Base-by-base conservation (phyloP, 2,113 vertebrate genomes). In the Tychaedon coryphoeus region DNA sequence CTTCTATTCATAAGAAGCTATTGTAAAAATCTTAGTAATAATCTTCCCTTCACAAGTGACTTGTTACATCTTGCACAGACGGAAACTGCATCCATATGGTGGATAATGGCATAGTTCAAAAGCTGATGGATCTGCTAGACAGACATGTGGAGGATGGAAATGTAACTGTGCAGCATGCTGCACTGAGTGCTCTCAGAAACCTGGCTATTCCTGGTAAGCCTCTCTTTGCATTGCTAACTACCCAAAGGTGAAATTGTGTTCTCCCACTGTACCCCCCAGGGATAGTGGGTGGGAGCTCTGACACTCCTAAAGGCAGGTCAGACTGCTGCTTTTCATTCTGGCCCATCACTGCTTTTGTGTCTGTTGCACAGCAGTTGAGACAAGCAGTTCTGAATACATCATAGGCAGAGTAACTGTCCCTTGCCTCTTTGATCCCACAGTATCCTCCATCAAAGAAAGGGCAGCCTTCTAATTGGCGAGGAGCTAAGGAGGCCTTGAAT, bases 81-180 rank as follows among this genome's bases (percentile, higher is more conserved):
- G 99, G 99, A 78, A 99, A 99, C 83, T 99, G 99, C 95, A 99
- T 99, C 96, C 99, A 99, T 97, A 99, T 99, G 99, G 99, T 99
- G 95, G 99, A 99, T 97, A 99, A 98, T 3, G 99, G 99, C 19
- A 99, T 99, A 57, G 99, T 99, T 92, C 99, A 99, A 96, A 99
- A 98, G 94, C 98, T 99, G 62, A 98, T 98, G 97, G 99, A 99
- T 81, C 98, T 99, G 93, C 91, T 99, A 96, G 99, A 99, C 91
- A 98, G 99, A 80, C 99, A 99, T 6, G 99, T 99, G 4, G 99
- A 99, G 75, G 99, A 99, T 53, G 99, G 99, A 36, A 99, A 99
- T 20, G 99, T 99, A 50, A 99, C 99, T 0, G 99, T 99, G 12
- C 99, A 99, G 66, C 99, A 99, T 0, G 99, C 99, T 18, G 99